Evolutionary conservation across 2,113 vertebrate genomes (phyloP), one percentile per base, ranked within the genome.

Genomic region (Labrus mixtus): DNA sequence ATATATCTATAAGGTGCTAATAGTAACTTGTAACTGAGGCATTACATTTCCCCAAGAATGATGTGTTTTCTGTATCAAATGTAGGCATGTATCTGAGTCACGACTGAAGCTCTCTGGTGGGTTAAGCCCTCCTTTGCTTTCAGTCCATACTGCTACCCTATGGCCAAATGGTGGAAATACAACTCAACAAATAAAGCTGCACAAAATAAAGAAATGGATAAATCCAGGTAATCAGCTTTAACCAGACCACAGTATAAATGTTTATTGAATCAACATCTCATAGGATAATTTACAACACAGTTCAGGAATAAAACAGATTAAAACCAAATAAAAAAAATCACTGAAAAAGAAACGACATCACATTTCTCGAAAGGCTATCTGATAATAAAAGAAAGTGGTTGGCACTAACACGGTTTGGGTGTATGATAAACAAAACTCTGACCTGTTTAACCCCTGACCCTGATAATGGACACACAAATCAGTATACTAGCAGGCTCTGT

Each of bases 181-280:
- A 84, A 36, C 39, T 8, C 23, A 2, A 50, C 41, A 61, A 13
- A 64, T 2, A 58, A 6, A 45, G 37, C 55, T 76, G 67, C 70
- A 81, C 56, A 64, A 10, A 77, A 76, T 1, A 23, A 8, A 51
- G 15, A 33, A 46, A 55, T 11, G 0, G 73, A 43, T 54, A 57
- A 61, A 6, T 57, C 36, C 11, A n/a, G 16, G 39, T 5, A 23
- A 60, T 0, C 8, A 48, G 4, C 16, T 48, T 48, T 19, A 48
- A 19, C 15, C 15, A 19, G 46, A 19, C 16, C 6, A 19, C 3
- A 19, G 16, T 76, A 29, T 37, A 61, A 67, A 23, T 17, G 17
- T 91, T 87, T 88, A 91, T 89, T 93, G 23, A 84, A 75, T 71
- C 39, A 81, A 25, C 20, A 19, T 48, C 3, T 19, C 16, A 59